These are phyloP conservation scores for Sylvilagus bachmani DNA, from an alignment of 2,113 vertebrate genomes.

Conservation along the genomic window DNA sequence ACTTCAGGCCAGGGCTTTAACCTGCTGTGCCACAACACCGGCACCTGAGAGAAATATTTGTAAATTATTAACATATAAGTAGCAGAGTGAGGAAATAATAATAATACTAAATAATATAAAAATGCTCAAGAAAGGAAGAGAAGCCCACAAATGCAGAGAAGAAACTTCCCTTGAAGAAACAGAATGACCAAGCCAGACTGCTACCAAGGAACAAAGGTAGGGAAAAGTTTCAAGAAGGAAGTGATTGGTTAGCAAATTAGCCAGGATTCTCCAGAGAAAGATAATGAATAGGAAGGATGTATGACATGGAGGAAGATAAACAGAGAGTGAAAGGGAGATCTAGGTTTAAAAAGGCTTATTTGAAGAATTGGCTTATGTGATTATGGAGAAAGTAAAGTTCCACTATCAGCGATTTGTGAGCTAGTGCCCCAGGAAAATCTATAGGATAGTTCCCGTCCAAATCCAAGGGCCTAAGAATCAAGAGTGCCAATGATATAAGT, in stretches of 20 bases:
- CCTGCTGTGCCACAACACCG: too few relatives aligned
- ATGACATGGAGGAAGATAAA: neutral
- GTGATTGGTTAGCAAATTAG: neutral
- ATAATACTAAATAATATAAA: neutral
- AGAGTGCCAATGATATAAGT: neutral
- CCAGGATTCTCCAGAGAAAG: neutral
- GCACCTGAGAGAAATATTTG: neutral
- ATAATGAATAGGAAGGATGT: neutral
- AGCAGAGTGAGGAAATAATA: neutral
- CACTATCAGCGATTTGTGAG: neutral
- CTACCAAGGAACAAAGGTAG: neutral
- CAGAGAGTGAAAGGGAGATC: neutral
- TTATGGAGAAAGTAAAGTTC: neutral
- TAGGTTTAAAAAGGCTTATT: neutral
- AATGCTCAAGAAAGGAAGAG: neutral
- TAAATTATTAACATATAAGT: neutral
- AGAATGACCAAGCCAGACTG: neutral
- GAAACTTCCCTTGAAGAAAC: neutral
- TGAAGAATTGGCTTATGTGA: neutral
- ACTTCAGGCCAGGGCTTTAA: too few relatives aligned
- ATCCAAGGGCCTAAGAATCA: neutral
- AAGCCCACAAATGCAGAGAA: neutral
- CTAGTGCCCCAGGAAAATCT: neutral
- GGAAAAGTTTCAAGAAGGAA: conserved; percentile 6
- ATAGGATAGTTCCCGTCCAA: neutral